Conservation (phyloP, 2,888 invertebrate genomes). For the Cosmopolites sordidus region DNA sequence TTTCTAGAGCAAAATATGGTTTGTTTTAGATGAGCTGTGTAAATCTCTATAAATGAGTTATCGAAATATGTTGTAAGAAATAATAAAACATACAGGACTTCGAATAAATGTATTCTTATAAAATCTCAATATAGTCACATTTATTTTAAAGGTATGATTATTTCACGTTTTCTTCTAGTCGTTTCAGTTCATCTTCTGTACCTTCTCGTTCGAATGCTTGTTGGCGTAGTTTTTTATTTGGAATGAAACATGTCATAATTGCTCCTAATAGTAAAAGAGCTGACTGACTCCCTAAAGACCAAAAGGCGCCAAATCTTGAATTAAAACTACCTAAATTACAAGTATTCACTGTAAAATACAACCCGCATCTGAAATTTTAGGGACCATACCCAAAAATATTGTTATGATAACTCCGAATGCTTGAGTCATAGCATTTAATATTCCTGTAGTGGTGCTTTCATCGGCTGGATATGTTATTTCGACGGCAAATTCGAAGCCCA, state of each 20-base stretch:
- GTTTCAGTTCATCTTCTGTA: not conserved
- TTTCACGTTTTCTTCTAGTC: not conserved
- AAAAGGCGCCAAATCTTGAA: conserved; percentile 31
- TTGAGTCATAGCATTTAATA: conserved; percentile 36
- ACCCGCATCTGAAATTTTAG: conserved; percentile 20
- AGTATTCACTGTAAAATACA: not conserved
- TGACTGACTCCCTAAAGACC: conserved; percentile 32
- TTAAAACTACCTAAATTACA: conserved; percentile 30
- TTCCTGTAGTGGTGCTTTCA: conserved; percentile 37
- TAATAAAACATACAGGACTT: no score
- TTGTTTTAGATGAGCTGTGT: no score
- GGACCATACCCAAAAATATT: conserved; percentile 20
- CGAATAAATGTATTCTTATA: no score
- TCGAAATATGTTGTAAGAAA: no score
- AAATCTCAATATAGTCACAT: no score
- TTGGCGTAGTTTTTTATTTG: conserved; percentile 34
- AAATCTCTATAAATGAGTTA: no score
- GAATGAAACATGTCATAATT: conserved; percentile 32
- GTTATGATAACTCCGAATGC: conserved; percentile 33
- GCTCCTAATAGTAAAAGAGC: conserved; percentile 32
- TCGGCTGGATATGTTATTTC: conserved; percentile 38
- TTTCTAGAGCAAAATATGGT: no score
- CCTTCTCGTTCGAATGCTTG: conserved; percentile 23
- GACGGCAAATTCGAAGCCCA: conserved; percentile 37
- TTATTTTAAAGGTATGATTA: not conserved